Conservation (phyloP, 2,797 vertebrate genomes). For the Tangara arthus region DNA sequence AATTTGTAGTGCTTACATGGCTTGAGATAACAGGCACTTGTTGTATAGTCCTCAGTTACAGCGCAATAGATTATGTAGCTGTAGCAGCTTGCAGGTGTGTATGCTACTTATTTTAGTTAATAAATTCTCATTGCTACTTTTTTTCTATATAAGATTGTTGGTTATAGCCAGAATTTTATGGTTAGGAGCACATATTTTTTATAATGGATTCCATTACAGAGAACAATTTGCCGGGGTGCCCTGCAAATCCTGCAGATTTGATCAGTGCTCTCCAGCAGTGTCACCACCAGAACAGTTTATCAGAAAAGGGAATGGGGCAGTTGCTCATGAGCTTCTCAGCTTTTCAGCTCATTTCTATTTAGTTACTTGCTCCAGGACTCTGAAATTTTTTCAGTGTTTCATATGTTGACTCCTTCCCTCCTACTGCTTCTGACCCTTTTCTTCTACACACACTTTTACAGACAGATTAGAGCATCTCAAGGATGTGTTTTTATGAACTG, state of each 20-base stretch:
- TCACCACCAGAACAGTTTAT: not conserved
- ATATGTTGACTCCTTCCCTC: not conserved
- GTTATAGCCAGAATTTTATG: conserved; percentile 27
- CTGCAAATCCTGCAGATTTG: not conserved
- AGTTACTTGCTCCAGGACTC: not conserved
- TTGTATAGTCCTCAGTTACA: not conserved
- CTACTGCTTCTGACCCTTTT: not conserved
- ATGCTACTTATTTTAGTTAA: conserved; percentile 63
- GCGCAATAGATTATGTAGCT: conserved; percentile 31
- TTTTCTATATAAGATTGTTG: conserved; percentile 24
- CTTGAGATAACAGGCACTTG: not conserved
- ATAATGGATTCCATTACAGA: conserved; percentile 6
- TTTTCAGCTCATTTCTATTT: not conserved
- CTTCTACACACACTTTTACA: not conserved
- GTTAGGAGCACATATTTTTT: conserved; percentile 15
- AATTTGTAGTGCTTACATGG: conserved; percentile 19
- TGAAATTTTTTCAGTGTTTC: not conserved
- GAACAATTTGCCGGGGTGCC: not conserved
- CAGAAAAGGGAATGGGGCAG: not conserved
- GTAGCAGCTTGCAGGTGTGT: conserved; percentile 32
- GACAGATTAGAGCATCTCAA: not conserved
- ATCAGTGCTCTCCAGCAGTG: not conserved
- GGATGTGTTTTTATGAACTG: not conserved
- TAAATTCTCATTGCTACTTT: conserved; percentile 49
- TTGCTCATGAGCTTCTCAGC: not conserved